Percentiles rank a stretch among this genome's conserved stretches.
These are phyloP conservation scores for Macropus fuliginosus DNA, from an alignment of 2,797 vertebrate species.

Conservation along the genomic window DNA sequence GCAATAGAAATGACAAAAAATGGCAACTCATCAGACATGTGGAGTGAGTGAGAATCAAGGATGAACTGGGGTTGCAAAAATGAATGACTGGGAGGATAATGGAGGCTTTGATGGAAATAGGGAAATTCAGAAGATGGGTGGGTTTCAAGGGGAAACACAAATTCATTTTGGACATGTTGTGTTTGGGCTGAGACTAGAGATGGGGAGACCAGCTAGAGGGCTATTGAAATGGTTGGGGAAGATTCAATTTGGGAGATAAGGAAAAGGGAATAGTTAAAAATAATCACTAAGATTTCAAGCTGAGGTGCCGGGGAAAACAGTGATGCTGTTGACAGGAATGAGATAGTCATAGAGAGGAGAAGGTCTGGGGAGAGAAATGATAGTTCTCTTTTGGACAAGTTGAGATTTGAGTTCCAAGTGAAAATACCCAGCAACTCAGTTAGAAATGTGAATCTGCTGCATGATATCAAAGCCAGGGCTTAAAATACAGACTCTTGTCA, in stretches of 20 bases:
- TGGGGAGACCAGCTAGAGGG: background rate
- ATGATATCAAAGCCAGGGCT: background rate
- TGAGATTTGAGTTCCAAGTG: background rate
- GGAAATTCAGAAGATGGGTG: background rate
- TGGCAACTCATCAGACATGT: background rate
- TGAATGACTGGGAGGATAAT: background rate
- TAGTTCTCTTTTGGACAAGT: background rate
- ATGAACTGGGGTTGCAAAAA: background rate
- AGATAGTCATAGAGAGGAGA: background rate
- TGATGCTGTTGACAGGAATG: background rate
- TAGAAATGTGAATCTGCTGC: background rate
- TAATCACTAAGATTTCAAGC: background rate
- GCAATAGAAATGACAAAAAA: background rate
- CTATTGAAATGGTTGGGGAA: background rate
- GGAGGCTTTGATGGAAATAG: background rate
- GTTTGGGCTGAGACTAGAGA: background rate
- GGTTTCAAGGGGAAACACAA: background rate
- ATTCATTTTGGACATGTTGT: background rate
- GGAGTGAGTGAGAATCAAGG: background rate
- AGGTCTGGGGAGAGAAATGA: background rate
- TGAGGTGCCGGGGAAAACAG: background rate
- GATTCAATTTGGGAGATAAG: background rate
- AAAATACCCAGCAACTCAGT: background rate
- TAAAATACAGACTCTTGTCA: background rate
- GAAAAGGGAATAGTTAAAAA: background rate